Evolutionary conservation across 2,113 vertebrate genomes (phyloP).

Genomic region (Pomatostomus ruficeps): DNA sequence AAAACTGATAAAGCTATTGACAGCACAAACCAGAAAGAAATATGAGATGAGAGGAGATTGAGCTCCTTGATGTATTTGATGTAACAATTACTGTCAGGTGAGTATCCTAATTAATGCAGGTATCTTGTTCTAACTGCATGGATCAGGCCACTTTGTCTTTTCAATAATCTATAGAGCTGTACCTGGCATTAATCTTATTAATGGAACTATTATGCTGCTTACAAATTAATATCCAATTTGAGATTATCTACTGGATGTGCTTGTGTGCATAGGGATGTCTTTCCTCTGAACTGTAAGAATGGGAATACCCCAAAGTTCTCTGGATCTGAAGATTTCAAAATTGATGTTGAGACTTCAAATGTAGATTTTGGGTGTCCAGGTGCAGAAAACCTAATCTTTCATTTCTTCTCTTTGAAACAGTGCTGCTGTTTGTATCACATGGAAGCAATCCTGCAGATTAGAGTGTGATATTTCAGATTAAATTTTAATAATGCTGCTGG

Average conservation of each 20-base stretch:
- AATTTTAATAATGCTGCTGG: background rate
- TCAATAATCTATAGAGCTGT: slow-evolving; percentile 34
- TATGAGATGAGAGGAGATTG: background rate
- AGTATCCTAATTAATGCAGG: slow-evolving; percentile 53
- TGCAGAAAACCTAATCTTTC: background rate
- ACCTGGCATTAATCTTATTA: slow-evolving; percentile 61
- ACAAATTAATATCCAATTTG: slow-evolving; percentile 29
- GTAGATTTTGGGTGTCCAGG: background rate
- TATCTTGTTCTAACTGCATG: slow-evolving; percentile 40
- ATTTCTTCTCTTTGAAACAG: background rate
- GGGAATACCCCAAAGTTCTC: background rate
- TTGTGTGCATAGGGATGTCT: background rate
- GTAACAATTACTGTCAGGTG: slow-evolving; percentile 18
- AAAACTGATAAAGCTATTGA: background rate
- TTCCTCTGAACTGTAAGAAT: background rate
- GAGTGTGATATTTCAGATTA: background rate
- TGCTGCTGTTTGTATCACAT: background rate
- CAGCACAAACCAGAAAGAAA: background rate
- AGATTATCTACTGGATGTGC: background rate
- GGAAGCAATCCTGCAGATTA: background rate
- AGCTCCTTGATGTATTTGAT: slow-evolving; percentile 2
- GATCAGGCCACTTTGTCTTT: slow-evolving; percentile 44
- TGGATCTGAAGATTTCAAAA: background rate
- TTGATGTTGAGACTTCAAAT: background rate
- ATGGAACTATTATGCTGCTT: slow-evolving; percentile 24